Evolutionary conservation across 2,888 invertebrate genomes (phyloP).

Genomic region (Drosophila dives): DNA sequence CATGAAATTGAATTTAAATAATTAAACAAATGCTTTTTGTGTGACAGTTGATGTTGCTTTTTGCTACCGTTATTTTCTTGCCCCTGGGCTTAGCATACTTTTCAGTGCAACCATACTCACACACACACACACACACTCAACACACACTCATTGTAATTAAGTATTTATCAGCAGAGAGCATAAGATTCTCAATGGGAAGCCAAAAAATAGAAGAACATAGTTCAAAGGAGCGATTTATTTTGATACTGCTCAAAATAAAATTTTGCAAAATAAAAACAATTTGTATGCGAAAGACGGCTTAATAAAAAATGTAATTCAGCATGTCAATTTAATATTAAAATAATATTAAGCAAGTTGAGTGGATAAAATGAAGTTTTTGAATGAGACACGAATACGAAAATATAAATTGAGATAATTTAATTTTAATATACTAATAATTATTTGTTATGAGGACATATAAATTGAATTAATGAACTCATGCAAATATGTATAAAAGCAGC

Average conservation of each 20-base stretch:
- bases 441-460: background rate
- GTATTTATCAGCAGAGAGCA: constrained; percentile 35
- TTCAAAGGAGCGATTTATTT: constrained; percentile 29
- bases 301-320: background rate
- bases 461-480: background rate
- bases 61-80: constrained; percentile 12
- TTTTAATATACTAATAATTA: background rate
- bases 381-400: background rate
- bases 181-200: constrained; percentile 1
- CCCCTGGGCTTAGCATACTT: constrained; percentile 59
- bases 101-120: constrained; percentile 26
- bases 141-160: constrained; percentile 37
- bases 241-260: background rate
- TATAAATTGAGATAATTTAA: background rate
- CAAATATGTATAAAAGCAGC: background rate
- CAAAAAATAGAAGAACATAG: constrained; percentile 4
- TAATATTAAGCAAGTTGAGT: background rate
- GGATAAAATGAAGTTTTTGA: background rate
- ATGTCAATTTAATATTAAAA: background rate
- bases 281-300: background rate
- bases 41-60: constrained; percentile 11
- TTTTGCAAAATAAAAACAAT: background rate
- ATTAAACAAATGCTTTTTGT: constrained; percentile 67
- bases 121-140: background rate
- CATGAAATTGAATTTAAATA: constrained; percentile 77